Conservation (phyloP, 2,888 invertebrate genomes). For the Leptopilina syphax region DNA sequence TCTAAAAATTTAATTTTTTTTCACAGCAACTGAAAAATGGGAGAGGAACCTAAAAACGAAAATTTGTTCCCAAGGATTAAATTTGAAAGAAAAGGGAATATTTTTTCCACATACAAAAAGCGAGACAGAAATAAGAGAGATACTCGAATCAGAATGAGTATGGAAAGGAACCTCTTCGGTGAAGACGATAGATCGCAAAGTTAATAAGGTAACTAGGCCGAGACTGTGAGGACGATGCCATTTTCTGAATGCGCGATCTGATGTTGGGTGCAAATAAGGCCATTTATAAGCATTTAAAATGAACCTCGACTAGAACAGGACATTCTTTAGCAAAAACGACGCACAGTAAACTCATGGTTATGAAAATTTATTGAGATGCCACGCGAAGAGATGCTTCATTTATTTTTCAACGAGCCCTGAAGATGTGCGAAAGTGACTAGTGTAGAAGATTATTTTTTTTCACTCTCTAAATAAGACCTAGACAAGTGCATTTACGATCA, state of each 20-base stretch:
- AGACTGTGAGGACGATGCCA: constrained; percentile 25
- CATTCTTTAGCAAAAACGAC: neutral
- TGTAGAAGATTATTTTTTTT: neutral
- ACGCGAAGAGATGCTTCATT: constrained; percentile 7
- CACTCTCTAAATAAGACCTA: constrained; percentile 3
- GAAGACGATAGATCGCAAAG: constrained; percentile 4
- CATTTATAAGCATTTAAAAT: constrained; percentile 19
- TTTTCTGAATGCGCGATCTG: constrained; percentile 28
- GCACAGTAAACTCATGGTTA: constrained; percentile 14
- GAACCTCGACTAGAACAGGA: neutral
- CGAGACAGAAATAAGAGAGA: neutral
- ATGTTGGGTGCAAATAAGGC: constrained; percentile 27
- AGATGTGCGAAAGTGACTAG: neutral
- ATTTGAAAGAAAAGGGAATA: neutral
- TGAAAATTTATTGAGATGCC: constrained; percentile 25
- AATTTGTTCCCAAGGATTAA: too few relatives aligned
- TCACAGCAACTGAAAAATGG: too few relatives aligned
- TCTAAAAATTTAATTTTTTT: too few relatives aligned
- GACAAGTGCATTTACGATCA: neutral
- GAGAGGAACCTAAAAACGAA: too few relatives aligned
- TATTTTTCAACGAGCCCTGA: constrained; percentile 26
- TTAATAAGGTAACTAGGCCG: constrained; percentile 40
- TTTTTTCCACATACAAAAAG: too few relatives aligned
- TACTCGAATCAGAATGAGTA: neutral
- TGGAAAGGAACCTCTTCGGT: neutral